phyloP scores from a whole-genome alignment of 2,113 vertebrate species.

The Nipponia nippon region DNA sequence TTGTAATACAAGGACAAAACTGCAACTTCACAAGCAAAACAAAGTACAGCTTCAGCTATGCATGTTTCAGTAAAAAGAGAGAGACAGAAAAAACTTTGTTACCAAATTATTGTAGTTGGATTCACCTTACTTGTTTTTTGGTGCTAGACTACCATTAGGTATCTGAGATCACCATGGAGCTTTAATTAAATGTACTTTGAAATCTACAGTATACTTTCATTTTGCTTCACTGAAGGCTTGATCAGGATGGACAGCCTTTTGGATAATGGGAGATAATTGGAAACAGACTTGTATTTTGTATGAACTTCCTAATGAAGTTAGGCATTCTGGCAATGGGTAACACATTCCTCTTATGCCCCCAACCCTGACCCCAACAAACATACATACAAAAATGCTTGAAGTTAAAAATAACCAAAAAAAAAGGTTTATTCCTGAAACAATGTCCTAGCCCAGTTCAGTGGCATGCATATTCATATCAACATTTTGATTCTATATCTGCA shows the following conservation, averaged over 20 bases:
- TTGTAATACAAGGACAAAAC: neutral
- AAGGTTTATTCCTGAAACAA: neutral
- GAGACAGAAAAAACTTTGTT: neutral
- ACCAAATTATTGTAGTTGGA: neutral
- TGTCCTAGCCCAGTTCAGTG: neutral
- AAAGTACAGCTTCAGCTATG: neutral
- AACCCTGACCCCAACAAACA: neutral
- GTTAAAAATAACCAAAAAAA: neutral
- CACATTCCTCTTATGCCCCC: neutral
- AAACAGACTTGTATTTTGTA: neutral
- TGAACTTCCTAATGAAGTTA: neutral
- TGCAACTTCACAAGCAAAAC: neutral
- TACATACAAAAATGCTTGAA: neutral
- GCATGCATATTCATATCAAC: neutral
- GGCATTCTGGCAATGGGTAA: neutral
- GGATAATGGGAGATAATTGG: neutral
- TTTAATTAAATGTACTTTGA: neutral
- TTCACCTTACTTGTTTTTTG: neutral
- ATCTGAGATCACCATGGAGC: neutral
- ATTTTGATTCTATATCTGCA: neutral
- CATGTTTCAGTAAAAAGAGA: neutral
- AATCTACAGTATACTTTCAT: neutral
- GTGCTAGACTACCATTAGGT: neutral
- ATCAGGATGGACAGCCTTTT: neutral
- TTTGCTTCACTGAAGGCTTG: neutral